Base-by-base conservation (phyloP, 2,888 invertebrate species). In the Acrobeloides nanus region DNA sequence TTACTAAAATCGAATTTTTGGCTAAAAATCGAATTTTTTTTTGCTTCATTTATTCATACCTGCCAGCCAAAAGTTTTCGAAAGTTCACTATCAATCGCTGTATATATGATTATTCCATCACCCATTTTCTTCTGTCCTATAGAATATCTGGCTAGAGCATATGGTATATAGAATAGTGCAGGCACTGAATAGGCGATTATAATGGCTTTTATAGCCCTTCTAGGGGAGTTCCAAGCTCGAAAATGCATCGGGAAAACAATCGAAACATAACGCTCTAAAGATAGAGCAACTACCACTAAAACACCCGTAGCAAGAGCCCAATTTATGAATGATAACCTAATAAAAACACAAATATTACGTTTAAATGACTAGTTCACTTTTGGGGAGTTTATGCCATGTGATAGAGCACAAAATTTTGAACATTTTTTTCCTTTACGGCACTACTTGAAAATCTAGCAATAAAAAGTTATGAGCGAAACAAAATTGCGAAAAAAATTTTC, bases 211-310 rank as follows among this genome's bases (percentile, higher is more conserved):
- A 39, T 42, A 8, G 61, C 66, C 23, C 66, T 46, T 38, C 59
- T 55, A 2, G 69, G 70, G 10, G 66, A 66, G 48, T 73, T 74
- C 72, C 72, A 73, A 5, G 61, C 53, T 1, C 73, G 65, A 43
- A 74, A 73, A 46, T 64, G 63, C 59, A 73, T 64, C 8, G 73
- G 73, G 32, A 69, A 73, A 6, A 69, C 66, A 34, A 73, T 68
- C 20, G 66, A 68, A 21, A 73, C 62, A 54, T 67, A 73, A 10
- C 68, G 55, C 38, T 73, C 73, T 24, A 73, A 43, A 15, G 66
- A 68, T 10, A 73, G 48, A 1, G 70, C 70, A 2, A 73, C 67
- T 12, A 73, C 70, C 25, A 71, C 62, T 43, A 62, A 66, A 10
- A 66, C 63, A 1, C 71, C 73, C 17, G 71, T 72, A 18, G 68